phyloP scores from a whole-genome alignment of 30 jellyfish, hydroid and myxozoan species.

The Pseudorhiza aurosa region DNA sequence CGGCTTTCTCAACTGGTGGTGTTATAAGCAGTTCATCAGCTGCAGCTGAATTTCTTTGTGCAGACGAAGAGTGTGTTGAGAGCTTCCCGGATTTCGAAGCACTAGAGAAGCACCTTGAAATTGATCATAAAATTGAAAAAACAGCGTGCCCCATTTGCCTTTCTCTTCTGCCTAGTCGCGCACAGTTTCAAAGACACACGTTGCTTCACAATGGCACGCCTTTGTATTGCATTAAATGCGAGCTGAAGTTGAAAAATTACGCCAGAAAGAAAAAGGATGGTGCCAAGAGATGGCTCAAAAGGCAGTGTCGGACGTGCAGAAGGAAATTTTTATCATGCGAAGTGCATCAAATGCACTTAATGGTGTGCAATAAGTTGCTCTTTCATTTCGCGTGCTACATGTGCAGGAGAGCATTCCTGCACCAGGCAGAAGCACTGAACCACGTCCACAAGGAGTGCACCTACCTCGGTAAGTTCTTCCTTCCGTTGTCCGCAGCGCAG shows the following conservation, averaged over 20 bases:
- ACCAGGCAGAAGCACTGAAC: neutral
- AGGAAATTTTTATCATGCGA: neutral
- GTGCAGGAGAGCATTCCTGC: slow-evolving; percentile 23
- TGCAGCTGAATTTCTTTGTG: neutral
- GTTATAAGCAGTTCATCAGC: too few species aligned
- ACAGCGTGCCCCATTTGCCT: neutral
- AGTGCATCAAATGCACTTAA: neutral
- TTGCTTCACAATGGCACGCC: neutral
- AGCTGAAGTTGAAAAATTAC: neutral
- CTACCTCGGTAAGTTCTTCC: too few species aligned
- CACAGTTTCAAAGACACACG: neutral
- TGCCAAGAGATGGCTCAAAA: neutral
- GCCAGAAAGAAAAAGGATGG: neutral
- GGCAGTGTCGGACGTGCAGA: neutral
- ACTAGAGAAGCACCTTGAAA: neutral
- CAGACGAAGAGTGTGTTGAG: neutral
- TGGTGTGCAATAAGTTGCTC: neutral
- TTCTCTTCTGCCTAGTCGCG: neutral
- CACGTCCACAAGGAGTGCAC: slow-evolving; percentile 9
- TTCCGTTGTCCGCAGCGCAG: too few species aligned
- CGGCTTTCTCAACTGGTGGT: too few species aligned
- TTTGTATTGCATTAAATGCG: slow-evolving; percentile 14
- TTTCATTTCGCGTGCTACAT: slow-evolving; percentile 15
- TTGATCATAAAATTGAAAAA: neutral
- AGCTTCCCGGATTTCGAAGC: neutral